These are phyloP conservation scores for Watsonalla binaria DNA, from an alignment of 2,888 invertebrate species.

Conservation along the genomic window DNA sequence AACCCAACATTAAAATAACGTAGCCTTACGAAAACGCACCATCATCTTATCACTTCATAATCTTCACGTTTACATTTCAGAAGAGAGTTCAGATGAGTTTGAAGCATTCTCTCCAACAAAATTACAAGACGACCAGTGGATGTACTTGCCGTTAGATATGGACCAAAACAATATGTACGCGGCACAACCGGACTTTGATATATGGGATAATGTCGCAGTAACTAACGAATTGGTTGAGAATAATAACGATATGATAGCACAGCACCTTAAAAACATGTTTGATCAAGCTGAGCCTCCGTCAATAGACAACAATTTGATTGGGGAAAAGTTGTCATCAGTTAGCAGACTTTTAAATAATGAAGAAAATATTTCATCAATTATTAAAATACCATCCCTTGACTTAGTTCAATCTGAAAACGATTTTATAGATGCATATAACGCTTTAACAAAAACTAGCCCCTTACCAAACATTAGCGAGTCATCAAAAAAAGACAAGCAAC, in stretches of 20 bases:
- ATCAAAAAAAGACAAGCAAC: conserved; percentile 4
- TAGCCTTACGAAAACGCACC: conserved; percentile 36
- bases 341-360: conserved; percentile 19
- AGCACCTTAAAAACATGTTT: conserved; percentile 51
- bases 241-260: conserved; percentile 42
- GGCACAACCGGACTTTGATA: conserved; percentile 11
- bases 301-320: conserved; percentile 51
- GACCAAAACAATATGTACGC: conserved; percentile 21
- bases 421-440: conserved; percentile 71
- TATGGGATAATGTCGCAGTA: conserved; percentile 7
- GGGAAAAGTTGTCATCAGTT: conserved; percentile 46
- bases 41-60: conserved; percentile 61
- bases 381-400: conserved; percentile 41
- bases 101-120: conserved; percentile 50
- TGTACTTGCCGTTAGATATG: conserved; percentile 58
- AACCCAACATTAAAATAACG: conserved; percentile 47
- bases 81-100: conserved; percentile 73
- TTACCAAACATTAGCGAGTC: conserved; percentile 48
- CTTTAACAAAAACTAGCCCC: conserved; percentile 61
- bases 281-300: conserved; percentile 51
- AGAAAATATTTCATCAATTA: conserved; percentile 10
- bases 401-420: conserved; percentile 68
- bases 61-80: conserved; percentile 71
- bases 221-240: conserved; percentile 10
- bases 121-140: conserved; percentile 65